Evolutionary conservation across 2,113 vertebrate species (phyloP), one percentile per base, ranked within the genome.

Genomic region (Ariopsis seemanni): DNA sequence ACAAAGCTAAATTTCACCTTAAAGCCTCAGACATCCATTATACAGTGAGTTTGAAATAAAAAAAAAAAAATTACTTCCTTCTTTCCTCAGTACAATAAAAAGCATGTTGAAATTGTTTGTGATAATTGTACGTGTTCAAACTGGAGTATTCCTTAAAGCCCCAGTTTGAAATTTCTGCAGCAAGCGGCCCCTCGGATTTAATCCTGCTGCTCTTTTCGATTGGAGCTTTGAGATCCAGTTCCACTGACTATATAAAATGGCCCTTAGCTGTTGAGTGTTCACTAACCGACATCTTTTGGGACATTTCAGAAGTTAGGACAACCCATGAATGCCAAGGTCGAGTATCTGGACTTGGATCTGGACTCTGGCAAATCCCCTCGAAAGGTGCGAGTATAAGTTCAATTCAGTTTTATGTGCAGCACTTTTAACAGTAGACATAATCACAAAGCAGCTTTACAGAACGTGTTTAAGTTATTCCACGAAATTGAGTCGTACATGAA

Each of bases 341-440:
- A 99, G 90, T 99, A 99, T 92, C 95, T 99, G 87, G 98, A 99
- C 92, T 94, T 99, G 86, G 98, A 99, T 90, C 95, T 99, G 50
- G 98, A 99, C 90, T 96, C 97, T 0, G 96, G 97, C 84, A 99
- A 98, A 90, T 97, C 97, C 87, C 99, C 98, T 15, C 95, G 97
- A 65, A 99, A 99, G 96, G 98, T 97, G 94, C 90, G 94, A 27
- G 75, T 2, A 57, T 52, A n/a, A 75, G 12, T 7, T 42, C 69
- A 72, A 1, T 71, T 18, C 69, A 72, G 17, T 7, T 42, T 69
- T 15, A 63, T 63, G 60, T 63, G 9, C 25, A 63, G 20, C 7
- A 8, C 60, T 8, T 22, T 9, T 22, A 22, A 25, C 58, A 63
- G 4, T 42, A 4, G 42, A 42, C 42, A 42, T 42, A 42, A 42